A percentile compares a stretch with the other conserved stretches of the same genome.
Conservation (phyloP, 2,888 invertebrate genomes). For the Lasius platythorax region DNA sequence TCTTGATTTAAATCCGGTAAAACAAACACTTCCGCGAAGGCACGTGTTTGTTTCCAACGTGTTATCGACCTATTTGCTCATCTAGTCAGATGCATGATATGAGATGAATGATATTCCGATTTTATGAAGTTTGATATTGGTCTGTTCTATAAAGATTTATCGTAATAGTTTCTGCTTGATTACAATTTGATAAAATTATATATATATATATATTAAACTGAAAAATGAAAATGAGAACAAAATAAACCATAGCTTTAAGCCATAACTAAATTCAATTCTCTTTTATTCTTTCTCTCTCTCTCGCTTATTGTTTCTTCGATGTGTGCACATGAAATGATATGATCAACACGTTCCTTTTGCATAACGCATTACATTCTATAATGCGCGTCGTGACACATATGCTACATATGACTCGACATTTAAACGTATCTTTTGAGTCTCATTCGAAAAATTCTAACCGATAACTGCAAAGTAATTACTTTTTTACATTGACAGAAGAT, state of each 20-base stretch:
- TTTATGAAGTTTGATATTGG: conserved; percentile 29
- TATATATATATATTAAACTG: not conserved
- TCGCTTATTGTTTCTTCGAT: conserved; percentile 8
- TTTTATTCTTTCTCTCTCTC: not conserved
- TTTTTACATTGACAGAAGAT: not conserved
- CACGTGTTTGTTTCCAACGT: not conserved
- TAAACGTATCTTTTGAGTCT: not conserved
- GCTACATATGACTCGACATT: conserved; percentile 12
- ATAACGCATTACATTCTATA: conserved; percentile 45
- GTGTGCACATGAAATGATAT: conserved; percentile 13
- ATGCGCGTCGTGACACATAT: conserved; percentile 25
- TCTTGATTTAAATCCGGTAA: conserved; percentile 12
- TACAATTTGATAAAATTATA: conserved; percentile 33
- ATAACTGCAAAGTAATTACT: not conserved
- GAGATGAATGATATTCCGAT: conserved; percentile 13
- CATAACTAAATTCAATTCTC: not conserved
- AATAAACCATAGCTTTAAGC: not conserved
- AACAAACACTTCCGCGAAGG: conserved; percentile 13
- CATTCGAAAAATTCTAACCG: conserved; percentile 26
- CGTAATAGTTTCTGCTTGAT: conserved; percentile 20
- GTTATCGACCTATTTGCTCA: conserved; percentile 14
- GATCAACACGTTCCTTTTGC: conserved; percentile 39
- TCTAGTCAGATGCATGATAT: conserved; percentile 13
- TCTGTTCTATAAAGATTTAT: conserved; percentile 15
- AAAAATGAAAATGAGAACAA: not conserved